Evolutionary conservation across 2,797 vertebrate species (phyloP), one percentile per base, ranked within the genome.

Genomic region (Mormyrops boulengeri): DNA sequence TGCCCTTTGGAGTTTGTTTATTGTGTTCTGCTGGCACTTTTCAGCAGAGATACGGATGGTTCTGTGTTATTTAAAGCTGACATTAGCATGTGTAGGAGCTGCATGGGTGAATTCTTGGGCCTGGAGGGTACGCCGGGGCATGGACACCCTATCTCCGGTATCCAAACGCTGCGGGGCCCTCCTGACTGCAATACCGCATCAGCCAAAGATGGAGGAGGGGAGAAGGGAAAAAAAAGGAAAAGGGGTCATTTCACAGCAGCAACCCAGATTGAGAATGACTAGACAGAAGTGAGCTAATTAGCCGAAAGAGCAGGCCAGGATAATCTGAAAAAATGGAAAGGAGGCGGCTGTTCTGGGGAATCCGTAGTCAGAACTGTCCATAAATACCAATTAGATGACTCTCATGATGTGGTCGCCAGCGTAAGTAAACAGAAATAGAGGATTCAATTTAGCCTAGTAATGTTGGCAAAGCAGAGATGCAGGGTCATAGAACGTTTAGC

Each of bases 381-480:
- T 19, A 80, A 44, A 80, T 44, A 80, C 41, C 73, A 80, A n/a
- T 80, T 80, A 44, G 17, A 89, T 73, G 17, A 80, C 38, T n/a
- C 17, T n/a, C 73, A 80, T 38, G 26, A 30, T 30, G 47, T 11
- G 12, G 30, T 86, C 2, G 11, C 30, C 66, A 52, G 47, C 0
- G 22, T 14, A 86, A 22, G 11, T 34, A 53, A 87, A 87, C 30
- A 38, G 34, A 60, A 57, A 57, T 2, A 50, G 80, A 44, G 26
- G 85, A 55, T 34, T 89, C 92, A 92, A 94, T 93, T 93, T 92
- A 89, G 87, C 55, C 44, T 82, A 53, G 57, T 84, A 38, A 88
- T 90, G 88, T 82, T 90, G 89, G 87, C 89, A 91, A 66, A 41
- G 44, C 14, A 22, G 47, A 84, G 9, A 22, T 49, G 80, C 22